phyloP scores from a whole-genome alignment of 2,113 vertebrate species.

The Polypterus bichir region DNA sequence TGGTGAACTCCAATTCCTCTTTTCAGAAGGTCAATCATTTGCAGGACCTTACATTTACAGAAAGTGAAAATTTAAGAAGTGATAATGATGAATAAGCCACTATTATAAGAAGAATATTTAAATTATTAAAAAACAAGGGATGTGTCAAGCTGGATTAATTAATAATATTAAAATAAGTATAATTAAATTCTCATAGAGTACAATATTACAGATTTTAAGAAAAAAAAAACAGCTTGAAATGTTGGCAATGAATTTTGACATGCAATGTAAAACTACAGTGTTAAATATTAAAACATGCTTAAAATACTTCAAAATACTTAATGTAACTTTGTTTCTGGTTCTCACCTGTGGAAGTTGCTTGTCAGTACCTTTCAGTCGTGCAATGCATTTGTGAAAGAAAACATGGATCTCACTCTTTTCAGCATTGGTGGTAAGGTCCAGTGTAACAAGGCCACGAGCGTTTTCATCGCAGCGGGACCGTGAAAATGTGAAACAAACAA shows the following conservation, averaged over 20 bases:
- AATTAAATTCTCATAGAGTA: no score
- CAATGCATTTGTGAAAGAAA: conserved; percentile 78
- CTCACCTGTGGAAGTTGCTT: conserved; percentile 76
- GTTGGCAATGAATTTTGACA: no score
- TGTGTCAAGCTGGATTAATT: no score
- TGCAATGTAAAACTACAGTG: no score
- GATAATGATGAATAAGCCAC: no score
- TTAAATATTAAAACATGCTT: neutral
- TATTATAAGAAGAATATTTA: no score
- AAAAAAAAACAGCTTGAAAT: no score
- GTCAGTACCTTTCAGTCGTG: conserved; percentile 69
- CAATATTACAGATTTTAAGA: no score
- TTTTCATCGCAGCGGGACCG: conserved; percentile 75
- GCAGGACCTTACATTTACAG: conserved; percentile 47
- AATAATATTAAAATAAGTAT: no score
- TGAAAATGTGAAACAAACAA: conserved; percentile 84
- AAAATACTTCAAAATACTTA: neutral
- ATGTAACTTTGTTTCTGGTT: neutral
- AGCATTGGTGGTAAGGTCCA: conserved; percentile 63
- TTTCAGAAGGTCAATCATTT: conserved; percentile 71
- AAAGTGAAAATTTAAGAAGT: no score
- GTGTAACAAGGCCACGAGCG: conserved; percentile 62
- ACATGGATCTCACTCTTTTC: conserved; percentile 78
- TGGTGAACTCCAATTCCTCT: conserved; percentile 79
- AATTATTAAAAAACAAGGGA: no score